Evolutionary conservation across 2,888 invertebrate species (phyloP), one percentile per base, ranked within the genome.

Genomic region (Drosophila kanekoi): DNA sequence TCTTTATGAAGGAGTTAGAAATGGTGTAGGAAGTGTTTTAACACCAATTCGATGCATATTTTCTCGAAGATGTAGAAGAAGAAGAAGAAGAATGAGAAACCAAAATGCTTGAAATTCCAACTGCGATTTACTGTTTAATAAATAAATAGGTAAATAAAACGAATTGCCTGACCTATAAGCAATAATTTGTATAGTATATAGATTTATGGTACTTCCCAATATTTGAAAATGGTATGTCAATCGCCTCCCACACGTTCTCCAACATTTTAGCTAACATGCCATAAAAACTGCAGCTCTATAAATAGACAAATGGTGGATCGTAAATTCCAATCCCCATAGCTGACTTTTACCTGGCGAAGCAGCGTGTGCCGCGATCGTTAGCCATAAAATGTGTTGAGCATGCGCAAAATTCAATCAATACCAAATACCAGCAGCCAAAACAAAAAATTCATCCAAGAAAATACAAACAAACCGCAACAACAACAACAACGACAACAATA

Each of bases 291-390:
- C 61, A 56, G 37, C 11, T 47, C 62, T 69, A 75, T 69, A 43
- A 49, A 44, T 62, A 68, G 43, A 33, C 16, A 33, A n/a, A 32
- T 20, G 33, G 28, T 18, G 32, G 10, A 41, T 57, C 23, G 47
- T 62, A 44, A 61, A 76, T 76, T 70, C 52, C 71, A 59, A 32
- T 66, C 51, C 47, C 57, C 54, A 48, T 45, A 14, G 54, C 52
- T 57, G 41, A 32, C 14, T 71, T 44, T 59, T 77, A 61, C 61
- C 67, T 67, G 38, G 32, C 35, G 1, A 33, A 48, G 65, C 18
- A 61, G 76, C 76, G 74, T 80, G 81, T 81, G 79, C 81, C 79
- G 48, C 47, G 53, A 63, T 72, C 57, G 67, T 61, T 58, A 70
- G 40, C 35, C 54, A 61, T 65, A 45, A 68, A 61, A 64, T 64